A percentile compares a stretch with the other conserved stretches of the same genome.
phyloP scores from a whole-genome alignment of 2,888 invertebrate genomes.

The Dasysyrphus tricinctus region DNA sequence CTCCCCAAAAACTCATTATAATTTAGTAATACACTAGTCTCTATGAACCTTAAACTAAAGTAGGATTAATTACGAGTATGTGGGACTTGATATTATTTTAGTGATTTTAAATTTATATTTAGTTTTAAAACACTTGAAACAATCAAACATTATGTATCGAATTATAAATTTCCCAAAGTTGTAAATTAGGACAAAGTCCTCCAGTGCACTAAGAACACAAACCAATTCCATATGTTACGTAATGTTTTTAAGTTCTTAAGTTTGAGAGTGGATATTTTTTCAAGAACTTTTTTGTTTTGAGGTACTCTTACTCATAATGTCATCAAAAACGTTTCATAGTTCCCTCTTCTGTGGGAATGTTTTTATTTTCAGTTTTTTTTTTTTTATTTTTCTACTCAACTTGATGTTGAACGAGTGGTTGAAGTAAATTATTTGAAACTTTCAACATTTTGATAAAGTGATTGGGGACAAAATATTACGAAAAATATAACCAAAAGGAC shows the following conservation, averaged over 20 bases:
- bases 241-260: conserved; percentile 12
- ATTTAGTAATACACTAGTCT: no score
- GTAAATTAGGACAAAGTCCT: neutral
- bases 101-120: no score
- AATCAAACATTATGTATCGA: neutral
- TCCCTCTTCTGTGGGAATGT: neutral
- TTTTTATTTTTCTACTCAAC: neutral
- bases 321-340: conserved; percentile 10
- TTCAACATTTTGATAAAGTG: conserved; percentile 20
- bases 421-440: conserved; percentile 24
- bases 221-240: conserved; percentile 14
- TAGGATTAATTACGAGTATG: no score
- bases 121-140: no score
- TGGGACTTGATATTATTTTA: no score
- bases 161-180: neutral
- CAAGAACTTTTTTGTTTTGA: neutral
- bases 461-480: conserved; percentile 2
- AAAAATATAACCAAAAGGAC: neutral
- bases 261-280: conserved; percentile 14
- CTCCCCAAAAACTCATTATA: no score
- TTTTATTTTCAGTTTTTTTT: neutral
- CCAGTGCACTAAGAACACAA: neutral
- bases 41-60: no score
- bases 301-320: neutral
- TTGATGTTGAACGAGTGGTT: conserved; percentile 3